A percentile compares a stretch with the other conserved stretches of the same genome.
Conservation (phyloP, 1,140 invertebrate species). For the Cyclargus thomasi region DNA sequence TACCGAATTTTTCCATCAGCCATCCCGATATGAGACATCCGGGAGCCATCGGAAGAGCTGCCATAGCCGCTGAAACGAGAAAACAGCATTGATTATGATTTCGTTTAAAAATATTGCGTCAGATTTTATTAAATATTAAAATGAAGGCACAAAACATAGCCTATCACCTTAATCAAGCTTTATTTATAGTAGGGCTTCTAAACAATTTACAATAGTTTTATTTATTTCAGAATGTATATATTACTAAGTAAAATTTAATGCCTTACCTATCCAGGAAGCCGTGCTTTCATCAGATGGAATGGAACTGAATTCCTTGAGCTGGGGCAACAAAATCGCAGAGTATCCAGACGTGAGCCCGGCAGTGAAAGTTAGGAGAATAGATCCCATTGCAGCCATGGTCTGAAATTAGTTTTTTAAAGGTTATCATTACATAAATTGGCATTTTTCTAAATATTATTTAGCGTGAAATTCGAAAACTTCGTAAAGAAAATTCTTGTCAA, state of each 20-base stretch:
- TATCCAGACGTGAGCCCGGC: constrained; percentile 78
- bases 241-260: not conserved
- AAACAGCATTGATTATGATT: constrained; percentile 11
- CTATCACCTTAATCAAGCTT: too few relatives aligned
- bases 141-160: too few relatives aligned
- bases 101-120: not conserved
- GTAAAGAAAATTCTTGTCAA: too few relatives aligned
- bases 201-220: too few relatives aligned
- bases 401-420: constrained; percentile 42
- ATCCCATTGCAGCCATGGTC: constrained; percentile 71
- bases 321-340: constrained; percentile 79
- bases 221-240: too few relatives aligned
- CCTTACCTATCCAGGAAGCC: constrained; percentile 79
- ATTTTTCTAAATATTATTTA: too few relatives aligned
- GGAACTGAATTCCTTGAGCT: constrained; percentile 64
- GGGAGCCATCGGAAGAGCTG: constrained; percentile 77
- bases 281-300: constrained; percentile 68
- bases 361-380: constrained; percentile 74
- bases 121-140: too few relatives aligned
- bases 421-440: too few relatives aligned
- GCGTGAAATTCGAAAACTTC: too few relatives aligned
- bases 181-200: too few relatives aligned
- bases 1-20: constrained; percentile 81
- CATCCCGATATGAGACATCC: constrained; percentile 77
- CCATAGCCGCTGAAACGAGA: constrained; percentile 73